Conservation (phyloP, 2,888 invertebrate species). For the Drosophila sordidapex region DNA sequence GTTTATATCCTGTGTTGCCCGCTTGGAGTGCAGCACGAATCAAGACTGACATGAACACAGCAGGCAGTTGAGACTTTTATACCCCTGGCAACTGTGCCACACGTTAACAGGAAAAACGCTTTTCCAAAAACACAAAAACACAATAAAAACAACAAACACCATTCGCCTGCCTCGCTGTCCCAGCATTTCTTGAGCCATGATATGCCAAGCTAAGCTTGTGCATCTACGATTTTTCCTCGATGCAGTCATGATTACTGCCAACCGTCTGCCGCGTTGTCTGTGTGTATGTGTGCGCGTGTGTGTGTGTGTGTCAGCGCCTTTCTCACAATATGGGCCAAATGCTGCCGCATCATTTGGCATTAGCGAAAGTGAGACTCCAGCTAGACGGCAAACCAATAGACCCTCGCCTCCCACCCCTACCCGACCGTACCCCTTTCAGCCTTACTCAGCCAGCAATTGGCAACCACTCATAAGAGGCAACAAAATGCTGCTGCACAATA, state of each 20-base stretch:
- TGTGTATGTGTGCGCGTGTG: neutral
- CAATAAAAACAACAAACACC: conserved; percentile 14
- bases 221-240: conserved; percentile 34
- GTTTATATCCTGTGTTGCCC: conserved; percentile 23
- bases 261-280: conserved; percentile 14
- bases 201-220: neutral
- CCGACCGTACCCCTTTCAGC: neutral
- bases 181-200: conserved; percentile 29
- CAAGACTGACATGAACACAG: conserved; percentile 68
- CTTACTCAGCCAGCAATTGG: neutral
- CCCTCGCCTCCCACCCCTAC: neutral
- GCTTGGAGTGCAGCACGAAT: conserved; percentile 55
- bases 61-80: conserved; percentile 60
- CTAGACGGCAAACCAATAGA: neutral
- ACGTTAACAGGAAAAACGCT: conserved; percentile 70
- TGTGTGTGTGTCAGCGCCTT: neutral
- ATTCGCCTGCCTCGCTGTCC: conserved; percentile 37
- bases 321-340: conserved; percentile 72
- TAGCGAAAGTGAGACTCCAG: conserved; percentile 64
- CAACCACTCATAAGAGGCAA: conserved; percentile 27
- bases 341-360: conserved; percentile 74
- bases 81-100: conserved; percentile 40
- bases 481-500: conserved; percentile 16
- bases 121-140: conserved; percentile 25
- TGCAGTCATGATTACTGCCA: conserved; percentile 52